phyloP scores from a whole-genome alignment of 2,113 vertebrate species.

The Dicrurus megarhynchus region DNA sequence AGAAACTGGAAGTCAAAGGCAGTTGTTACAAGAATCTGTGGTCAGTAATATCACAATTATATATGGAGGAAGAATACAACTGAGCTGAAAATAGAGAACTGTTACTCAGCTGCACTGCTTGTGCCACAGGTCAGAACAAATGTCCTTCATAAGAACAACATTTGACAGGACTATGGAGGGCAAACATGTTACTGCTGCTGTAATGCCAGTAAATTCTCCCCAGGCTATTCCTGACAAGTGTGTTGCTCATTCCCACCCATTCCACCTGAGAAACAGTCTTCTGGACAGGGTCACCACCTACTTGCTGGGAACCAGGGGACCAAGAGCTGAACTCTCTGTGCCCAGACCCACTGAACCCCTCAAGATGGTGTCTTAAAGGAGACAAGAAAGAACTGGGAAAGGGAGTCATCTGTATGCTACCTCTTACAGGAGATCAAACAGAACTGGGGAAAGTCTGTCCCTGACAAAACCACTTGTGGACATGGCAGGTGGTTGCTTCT shows the following conservation, averaged over 20 bases:
- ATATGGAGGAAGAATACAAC: neutral
- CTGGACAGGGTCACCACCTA: rapidly evolving
- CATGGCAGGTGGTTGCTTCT: neutral
- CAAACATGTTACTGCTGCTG: neutral
- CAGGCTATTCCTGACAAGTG: neutral
- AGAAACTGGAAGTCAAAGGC: neutral
- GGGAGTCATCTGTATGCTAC: neutral
- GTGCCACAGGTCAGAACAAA: neutral
- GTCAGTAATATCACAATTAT: neutral
- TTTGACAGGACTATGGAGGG: neutral
- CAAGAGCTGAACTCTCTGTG: neutral
- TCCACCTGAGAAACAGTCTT: neutral
- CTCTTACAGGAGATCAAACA: neutral
- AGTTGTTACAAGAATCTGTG: neutral
- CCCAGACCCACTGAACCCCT: neutral
- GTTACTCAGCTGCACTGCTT: neutral
- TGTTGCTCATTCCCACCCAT: neutral
- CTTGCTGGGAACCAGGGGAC: neutral
- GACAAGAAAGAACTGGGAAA: neutral
- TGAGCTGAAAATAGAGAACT: neutral
- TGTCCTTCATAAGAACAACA: neutral
- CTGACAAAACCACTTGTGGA: neutral
- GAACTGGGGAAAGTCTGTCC: neutral
- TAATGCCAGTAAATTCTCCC: neutral
- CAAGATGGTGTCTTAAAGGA: neutral